Evolutionary conservation across 92 coral and sea anemone genomes (phyloP).

Genomic region (Epizoanthus rinbou): DNA sequence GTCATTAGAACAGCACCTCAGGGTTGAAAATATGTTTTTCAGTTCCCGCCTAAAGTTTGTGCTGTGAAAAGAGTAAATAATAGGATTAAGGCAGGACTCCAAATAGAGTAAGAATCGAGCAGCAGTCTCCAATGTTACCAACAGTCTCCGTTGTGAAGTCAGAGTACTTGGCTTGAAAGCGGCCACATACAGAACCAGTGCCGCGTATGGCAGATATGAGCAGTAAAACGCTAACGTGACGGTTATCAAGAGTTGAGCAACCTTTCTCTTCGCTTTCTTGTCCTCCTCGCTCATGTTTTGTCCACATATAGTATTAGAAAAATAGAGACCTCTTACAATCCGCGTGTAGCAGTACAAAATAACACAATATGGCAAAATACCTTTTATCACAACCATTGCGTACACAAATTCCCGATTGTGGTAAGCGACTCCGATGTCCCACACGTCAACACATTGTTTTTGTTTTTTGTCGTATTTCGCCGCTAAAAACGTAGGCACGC

Average conservation of each 20-base stretch:
- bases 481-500: background rate
- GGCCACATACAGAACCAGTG: background rate
- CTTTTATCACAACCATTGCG: slow-evolving; percentile 1
- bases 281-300: background rate
- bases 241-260: slow-evolving; percentile 3
- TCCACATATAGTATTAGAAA: slow-evolving; percentile 15
- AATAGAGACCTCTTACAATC: background rate
- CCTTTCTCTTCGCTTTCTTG: background rate
- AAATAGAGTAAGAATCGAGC: slow-evolving; percentile 10
- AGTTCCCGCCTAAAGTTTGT: slow-evolving; percentile 26
- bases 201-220: background rate
- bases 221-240: slow-evolving; percentile 3
- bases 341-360: background rate
- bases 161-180: background rate
- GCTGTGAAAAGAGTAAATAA: slow-evolving; percentile 8
- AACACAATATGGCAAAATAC: background rate
- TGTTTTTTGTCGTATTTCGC: background rate
- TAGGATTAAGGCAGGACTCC: slow-evolving; percentile 1
- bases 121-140: background rate
- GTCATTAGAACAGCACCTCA: background rate
- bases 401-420: background rate
- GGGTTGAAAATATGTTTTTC: background rate
- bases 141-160: background rate
- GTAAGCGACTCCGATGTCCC: slow-evolving; percentile 12
- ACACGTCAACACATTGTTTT: background rate